Percentiles rank a stretch among this genome's conserved stretches.
Evolutionary conservation across 1,140 invertebrate species (phyloP).

Genomic region (Leptestheria dahalacensis): DNA sequence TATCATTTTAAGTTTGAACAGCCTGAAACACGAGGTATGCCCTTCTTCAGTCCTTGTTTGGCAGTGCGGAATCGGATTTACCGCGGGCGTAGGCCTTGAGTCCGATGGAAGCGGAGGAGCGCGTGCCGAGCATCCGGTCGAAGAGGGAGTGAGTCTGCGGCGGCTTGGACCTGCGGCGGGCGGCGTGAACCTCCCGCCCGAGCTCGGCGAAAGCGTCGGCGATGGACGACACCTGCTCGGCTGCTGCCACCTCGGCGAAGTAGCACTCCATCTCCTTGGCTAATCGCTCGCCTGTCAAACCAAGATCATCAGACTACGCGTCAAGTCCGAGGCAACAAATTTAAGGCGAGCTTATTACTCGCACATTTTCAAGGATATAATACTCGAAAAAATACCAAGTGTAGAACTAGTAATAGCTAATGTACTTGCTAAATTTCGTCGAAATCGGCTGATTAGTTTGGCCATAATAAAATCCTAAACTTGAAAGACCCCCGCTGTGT

Average conservation of each 20-base stretch:
- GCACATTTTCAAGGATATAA: too few species aligned
- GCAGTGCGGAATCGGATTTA: constrained; percentile 68
- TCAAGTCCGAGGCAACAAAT: too few species aligned
- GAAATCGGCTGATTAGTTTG: too few species aligned
- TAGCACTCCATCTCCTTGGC: constrained; percentile 73
- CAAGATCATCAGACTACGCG: too few species aligned
- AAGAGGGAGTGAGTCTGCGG: constrained; percentile 47
- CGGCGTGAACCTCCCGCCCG: constrained; percentile 59
- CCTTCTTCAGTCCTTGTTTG: constrained; percentile 37
- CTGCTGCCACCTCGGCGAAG: constrained; percentile 76
- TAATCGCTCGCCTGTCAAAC: constrained; percentile 48
- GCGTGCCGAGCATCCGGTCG: constrained; percentile 61
- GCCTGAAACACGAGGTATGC: too few species aligned
- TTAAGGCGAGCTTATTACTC: too few species aligned
- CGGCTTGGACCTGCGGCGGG: constrained; percentile 58
- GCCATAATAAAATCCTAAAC: too few species aligned
- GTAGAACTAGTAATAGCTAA: too few species aligned
- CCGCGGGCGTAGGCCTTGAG: constrained; percentile 55
- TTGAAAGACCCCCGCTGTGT: too few species aligned
- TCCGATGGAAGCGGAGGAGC: constrained; percentile 37
- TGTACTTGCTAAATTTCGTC: too few species aligned
- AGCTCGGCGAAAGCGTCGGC: constrained; percentile 70
- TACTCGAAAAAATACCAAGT: too few species aligned
- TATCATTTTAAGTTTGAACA: too few species aligned
- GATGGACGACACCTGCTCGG: constrained; percentile 59